phyloP scores from a whole-genome alignment of 2,113 vertebrate species.

The Turdus rufiventris region DNA sequence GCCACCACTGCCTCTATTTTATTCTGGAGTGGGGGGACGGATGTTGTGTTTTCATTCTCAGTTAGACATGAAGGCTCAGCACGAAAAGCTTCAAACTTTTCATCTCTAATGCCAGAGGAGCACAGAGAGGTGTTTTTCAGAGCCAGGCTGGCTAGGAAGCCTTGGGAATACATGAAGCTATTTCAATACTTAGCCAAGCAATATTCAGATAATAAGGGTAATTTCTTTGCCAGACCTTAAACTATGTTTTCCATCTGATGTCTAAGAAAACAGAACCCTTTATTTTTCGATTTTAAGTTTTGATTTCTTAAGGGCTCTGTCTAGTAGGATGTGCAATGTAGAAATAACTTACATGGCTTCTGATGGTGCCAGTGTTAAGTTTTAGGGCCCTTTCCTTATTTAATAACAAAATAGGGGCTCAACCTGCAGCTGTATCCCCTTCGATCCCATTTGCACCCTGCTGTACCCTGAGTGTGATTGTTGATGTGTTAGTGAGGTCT shows the following conservation, averaged over 20 bases:
- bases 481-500: accelerated
- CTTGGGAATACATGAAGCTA: background rate
- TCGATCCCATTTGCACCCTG: background rate
- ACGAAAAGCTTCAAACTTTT: background rate
- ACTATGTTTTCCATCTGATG: background rate
- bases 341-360: background rate
- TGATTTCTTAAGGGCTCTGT: background rate
- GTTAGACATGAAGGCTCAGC: background rate
- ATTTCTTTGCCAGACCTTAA: background rate
- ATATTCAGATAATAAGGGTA: background rate
- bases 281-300: background rate
- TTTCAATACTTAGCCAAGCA: background rate
- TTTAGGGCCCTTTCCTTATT: background rate
- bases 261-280: background rate
- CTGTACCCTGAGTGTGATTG: background rate
- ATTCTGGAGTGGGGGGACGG: background rate
- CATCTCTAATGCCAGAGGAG: background rate
- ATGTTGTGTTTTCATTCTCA: background rate
- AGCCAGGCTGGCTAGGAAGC: background rate
- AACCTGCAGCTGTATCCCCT: background rate
- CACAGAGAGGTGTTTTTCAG: background rate
- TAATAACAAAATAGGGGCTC: background rate
- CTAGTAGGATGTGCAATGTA: background rate
- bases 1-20: background rate
- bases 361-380: background rate